Conservation (phyloP, 2,113 vertebrate species). For the Aleadryas rufinucha region DNA sequence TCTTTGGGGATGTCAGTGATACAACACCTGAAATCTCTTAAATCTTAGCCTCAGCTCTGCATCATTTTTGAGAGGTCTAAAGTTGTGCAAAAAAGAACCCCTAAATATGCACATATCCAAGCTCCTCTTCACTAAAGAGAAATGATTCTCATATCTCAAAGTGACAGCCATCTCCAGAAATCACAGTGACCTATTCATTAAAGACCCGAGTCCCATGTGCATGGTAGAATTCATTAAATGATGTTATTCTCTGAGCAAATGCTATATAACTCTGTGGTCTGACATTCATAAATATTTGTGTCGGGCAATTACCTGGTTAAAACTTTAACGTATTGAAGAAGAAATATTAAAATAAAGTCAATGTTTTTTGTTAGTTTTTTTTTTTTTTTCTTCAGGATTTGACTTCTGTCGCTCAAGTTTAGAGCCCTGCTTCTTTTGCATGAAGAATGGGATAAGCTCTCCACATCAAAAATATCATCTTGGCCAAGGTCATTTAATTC, state of each 20-base stretch:
- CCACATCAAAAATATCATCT: constrained; percentile 42
- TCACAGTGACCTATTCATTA: constrained; percentile 53
- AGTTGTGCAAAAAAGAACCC: constrained; percentile 27
- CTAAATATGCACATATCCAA: constrained; percentile 46
- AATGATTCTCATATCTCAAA: constrained; percentile 61
- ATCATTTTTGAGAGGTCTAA: background rate
- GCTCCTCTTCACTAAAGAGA: constrained; percentile 44
- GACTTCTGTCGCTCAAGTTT: constrained; percentile 12
- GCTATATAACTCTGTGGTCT: background rate
- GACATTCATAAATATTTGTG: constrained; percentile 60
- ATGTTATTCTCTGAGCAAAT: constrained; percentile 46
- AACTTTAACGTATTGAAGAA: background rate
- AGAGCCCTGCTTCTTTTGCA: background rate
- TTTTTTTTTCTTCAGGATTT: background rate
- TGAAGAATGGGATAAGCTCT: background rate
- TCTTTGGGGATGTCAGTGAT: background rate
- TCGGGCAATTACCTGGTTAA: constrained; percentile 8
- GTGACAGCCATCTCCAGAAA: constrained; percentile 54
- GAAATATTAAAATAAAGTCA: constrained; percentile 49
- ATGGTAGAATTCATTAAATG: constrained; percentile 52
- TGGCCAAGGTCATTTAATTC: constrained; percentile 62
- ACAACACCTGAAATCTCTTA: background rate
- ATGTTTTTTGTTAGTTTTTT: background rate
- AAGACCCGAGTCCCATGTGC: constrained; percentile 9
- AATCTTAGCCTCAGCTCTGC: background rate